These are phyloP conservation scores for Drosophila willistoni DNA, from an alignment of 1,140 invertebrate genomes.

Conservation along the genomic window DNA sequence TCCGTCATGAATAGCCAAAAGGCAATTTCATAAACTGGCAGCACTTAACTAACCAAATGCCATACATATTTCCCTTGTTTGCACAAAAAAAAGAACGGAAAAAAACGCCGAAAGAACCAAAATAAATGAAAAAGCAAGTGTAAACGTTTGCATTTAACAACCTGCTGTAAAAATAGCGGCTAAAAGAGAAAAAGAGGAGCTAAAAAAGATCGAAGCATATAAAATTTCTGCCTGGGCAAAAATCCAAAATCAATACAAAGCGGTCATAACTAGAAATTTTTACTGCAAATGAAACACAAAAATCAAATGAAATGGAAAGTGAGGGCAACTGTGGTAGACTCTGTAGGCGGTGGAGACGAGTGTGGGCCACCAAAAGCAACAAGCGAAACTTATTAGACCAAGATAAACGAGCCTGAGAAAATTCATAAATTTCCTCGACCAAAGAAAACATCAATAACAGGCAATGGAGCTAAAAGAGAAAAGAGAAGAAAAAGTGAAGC, in stretches of 20 bases:
- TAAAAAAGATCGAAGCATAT: neutral
- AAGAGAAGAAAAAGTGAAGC: neutral
- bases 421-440: constrained; percentile 45
- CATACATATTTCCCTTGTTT: constrained; percentile 15
- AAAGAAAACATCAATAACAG: constrained; percentile 27
- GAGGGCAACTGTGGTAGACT: constrained; percentile 8
- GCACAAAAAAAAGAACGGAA: neutral
- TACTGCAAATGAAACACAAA: constrained; percentile 54
- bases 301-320: constrained; percentile 24
- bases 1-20: constrained; percentile 12
- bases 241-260: constrained; percentile 61
- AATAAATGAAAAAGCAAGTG: constrained; percentile 8
- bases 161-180: constrained; percentile 34
- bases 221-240: constrained; percentile 35
- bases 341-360: neutral
- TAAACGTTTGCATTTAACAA: constrained; percentile 38
- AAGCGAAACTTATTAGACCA: constrained; percentile 45
- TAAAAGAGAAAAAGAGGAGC: neutral
- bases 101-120: constrained; percentile 1
- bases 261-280: constrained; percentile 49
- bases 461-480: neutral
- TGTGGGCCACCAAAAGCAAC: constrained; percentile 17
- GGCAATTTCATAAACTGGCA: constrained; percentile 30
- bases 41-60: constrained; percentile 31
- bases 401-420: constrained; percentile 30